phyloP scores from a whole-genome alignment of 2,797 vertebrate species.

The Rhynchotus rufescens region DNA sequence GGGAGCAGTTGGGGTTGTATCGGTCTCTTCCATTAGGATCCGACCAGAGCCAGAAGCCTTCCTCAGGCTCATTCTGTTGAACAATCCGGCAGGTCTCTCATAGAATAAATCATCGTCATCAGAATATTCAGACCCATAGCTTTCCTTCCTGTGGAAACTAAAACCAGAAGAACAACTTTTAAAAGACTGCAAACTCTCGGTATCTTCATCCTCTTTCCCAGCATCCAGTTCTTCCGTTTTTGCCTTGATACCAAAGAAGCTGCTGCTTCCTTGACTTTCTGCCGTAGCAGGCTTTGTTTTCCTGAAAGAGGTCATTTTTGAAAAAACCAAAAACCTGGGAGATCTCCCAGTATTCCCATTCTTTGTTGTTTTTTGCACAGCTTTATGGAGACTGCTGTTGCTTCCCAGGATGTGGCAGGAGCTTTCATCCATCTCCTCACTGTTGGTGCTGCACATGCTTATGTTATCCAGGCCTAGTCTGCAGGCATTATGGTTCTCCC shows the following conservation, averaged over 20 bases:
- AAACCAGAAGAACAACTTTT: slow-evolving; percentile 41
- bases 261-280: slow-evolving; percentile 54
- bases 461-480: slow-evolving; percentile 54
- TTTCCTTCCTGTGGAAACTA: slow-evolving; percentile 30
- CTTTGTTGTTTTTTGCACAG: slow-evolving; percentile 73
- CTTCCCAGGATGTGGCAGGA: slow-evolving; percentile 15
- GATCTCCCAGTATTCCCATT: slow-evolving; percentile 57
- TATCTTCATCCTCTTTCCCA: slow-evolving; percentile 63
- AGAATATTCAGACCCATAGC: slow-evolving; percentile 63
- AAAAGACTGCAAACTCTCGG: slow-evolving; percentile 53
- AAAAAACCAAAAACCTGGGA: slow-evolving; percentile 82
- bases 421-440: slow-evolving; percentile 37
- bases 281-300: slow-evolving; percentile 29
- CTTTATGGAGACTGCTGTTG: slow-evolving; percentile 70
- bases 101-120: slow-evolving; percentile 79
- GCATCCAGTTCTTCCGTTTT: slow-evolving; percentile 44
- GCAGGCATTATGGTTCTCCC: slow-evolving; percentile 22
- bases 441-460: slow-evolving; percentile 66
- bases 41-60: slow-evolving; percentile 59
- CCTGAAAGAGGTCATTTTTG: slow-evolving; percentile 85
- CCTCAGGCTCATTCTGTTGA: slow-evolving; percentile 65
- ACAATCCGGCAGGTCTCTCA: slow-evolving; percentile 58
- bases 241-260: slow-evolving; percentile 24
- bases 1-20: not conserved
- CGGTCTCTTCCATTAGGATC: slow-evolving; percentile 46